Conservation (phyloP, 2,113 vertebrate species). For the Anthoscopus minutus region DNA sequence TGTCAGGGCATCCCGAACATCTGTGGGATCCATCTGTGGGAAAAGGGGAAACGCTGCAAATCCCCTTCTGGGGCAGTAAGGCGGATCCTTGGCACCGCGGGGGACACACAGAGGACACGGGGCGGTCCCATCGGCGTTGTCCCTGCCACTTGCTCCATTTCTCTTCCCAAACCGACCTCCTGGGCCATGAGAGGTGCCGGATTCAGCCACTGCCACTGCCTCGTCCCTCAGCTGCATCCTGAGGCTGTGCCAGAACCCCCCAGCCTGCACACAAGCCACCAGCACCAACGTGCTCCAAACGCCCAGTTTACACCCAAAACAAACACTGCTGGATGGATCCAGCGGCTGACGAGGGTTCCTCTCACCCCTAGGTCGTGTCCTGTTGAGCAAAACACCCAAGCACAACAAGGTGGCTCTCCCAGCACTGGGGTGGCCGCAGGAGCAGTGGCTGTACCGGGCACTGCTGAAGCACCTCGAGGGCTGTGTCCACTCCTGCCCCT, state of each 20-base stretch:
- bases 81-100: not conserved
- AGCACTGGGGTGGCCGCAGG: not conserved
- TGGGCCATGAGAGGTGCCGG: rapidly evolving
- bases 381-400: not conserved
- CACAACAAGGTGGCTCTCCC: not conserved
- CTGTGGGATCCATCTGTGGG: too few relatives aligned
- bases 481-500: not conserved
- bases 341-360: not conserved
- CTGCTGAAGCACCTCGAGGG: not conserved
- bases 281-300: not conserved
- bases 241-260: not conserved
- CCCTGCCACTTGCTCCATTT: rapidly evolving
- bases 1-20: rapidly evolving
- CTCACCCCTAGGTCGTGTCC: not conserved
- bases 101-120: rapidly evolving
- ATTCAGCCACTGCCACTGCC: rapidly evolving
- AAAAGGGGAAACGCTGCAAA: not conserved
- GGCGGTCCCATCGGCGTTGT: rapidly evolving
- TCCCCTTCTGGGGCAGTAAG: rapidly evolving
- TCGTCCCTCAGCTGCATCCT: rapidly evolving
- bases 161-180: not conserved
- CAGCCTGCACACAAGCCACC: rapidly evolving
- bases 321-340: rapidly evolving
- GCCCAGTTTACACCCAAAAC: rapidly evolving
- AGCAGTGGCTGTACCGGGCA: not conserved